Evolutionary conservation across 1,140 invertebrate species (phyloP).

Genomic region (Popillia japonica): DNA sequence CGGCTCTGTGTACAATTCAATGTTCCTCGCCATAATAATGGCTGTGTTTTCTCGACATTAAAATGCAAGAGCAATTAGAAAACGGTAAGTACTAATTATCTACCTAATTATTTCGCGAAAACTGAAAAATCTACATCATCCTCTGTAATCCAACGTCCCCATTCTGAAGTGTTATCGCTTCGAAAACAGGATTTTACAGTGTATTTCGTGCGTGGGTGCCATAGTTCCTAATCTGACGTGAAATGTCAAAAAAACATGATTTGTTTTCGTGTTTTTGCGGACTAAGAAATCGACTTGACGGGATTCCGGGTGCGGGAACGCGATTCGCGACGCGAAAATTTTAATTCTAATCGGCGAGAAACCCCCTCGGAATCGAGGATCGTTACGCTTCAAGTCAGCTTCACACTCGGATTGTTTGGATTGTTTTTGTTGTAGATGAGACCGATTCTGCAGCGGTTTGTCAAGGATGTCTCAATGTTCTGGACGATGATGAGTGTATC

Average conservation of each 20-base stretch:
- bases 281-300: not conserved
- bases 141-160: not conserved
- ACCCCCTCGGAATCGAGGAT: not conserved
- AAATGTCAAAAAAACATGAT: conserved; percentile 24
- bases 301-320: not conserved
- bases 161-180: not conserved
- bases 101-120: not conserved
- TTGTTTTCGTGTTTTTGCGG: not conserved
- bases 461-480: conserved; percentile 78
- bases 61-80: conserved; percentile 19
- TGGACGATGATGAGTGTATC: conserved; percentile 79
- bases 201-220: conserved; percentile 16
- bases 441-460: conserved; percentile 61
- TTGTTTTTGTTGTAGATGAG: conserved; percentile 49
- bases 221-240: not conserved
- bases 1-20: not conserved
- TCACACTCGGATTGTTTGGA: not conserved
- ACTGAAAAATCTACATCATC: not conserved
- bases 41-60: conserved; percentile 1
- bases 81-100: conserved; percentile 16
- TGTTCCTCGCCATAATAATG: conserved; percentile 22
- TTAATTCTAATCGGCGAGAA: not conserved
- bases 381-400: not conserved
- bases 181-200: not conserved
- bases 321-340: not conserved